Evolutionary conservation across 2,888 invertebrate genomes (phyloP).

Genomic region (Patella depressa): DNA sequence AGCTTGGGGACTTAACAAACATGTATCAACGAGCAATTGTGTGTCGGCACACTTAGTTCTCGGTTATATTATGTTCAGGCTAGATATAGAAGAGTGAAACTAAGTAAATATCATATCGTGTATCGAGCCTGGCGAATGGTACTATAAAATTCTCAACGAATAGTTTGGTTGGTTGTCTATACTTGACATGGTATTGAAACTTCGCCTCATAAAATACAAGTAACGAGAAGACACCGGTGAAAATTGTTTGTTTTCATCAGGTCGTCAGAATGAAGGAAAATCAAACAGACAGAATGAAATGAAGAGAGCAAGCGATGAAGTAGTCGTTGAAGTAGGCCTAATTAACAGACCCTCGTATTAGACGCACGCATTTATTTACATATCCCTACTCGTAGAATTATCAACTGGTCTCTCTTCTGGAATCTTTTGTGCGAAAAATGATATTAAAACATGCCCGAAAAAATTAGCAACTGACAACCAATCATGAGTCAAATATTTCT

Average conservation of each 20-base stretch:
- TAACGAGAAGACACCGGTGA: background rate
- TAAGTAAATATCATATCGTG: background rate
- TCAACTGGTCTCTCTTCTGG: background rate
- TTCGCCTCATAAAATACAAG: conserved; percentile 6
- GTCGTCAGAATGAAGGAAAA: background rate
- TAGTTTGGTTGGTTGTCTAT: background rate
- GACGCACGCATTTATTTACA: conserved; percentile 4
- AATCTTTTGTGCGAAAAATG: conserved; percentile 7
- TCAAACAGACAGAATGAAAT: background rate
- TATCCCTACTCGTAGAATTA: background rate
- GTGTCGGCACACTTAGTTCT: conserved; percentile 9
- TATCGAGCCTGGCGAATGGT: background rate
- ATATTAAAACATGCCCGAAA: conserved; percentile 10
- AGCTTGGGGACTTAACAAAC: conserved; percentile 12
- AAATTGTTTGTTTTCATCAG: conserved; percentile 6
- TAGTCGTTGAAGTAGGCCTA: conserved; percentile 5
- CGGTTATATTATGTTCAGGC: background rate
- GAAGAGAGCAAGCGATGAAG: background rate
- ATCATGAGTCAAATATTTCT: background rate
- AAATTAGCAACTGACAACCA: background rate
- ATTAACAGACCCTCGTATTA: background rate
- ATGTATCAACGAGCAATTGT: conserved; percentile 7
- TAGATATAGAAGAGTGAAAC: background rate
- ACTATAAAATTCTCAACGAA: conserved; percentile 8
- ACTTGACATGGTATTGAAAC: conserved; percentile 9